Percentiles rank a stretch among this genome's conserved stretches.
These are phyloP conservation scores for Callipepla californica DNA, from an alignment of 2,113 vertebrate species.

Conservation along the genomic window DNA sequence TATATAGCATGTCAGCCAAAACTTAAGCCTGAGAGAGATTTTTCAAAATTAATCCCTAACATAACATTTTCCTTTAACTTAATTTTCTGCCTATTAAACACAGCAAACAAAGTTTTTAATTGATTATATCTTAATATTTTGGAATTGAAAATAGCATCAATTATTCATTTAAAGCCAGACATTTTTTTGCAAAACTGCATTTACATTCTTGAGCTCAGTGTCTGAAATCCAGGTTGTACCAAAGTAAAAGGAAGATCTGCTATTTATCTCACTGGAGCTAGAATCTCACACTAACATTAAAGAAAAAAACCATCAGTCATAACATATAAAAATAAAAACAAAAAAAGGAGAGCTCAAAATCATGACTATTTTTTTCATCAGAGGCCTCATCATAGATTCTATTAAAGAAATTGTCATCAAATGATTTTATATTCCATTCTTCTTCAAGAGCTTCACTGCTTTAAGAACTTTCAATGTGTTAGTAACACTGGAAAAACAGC, in stretches of 20 bases:
- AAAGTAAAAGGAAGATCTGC: background rate
- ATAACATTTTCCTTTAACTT: slow-evolving; percentile 30
- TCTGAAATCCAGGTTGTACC: background rate
- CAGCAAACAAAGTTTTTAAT: background rate
- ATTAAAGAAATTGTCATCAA: background rate
- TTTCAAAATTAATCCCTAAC: slow-evolving; percentile 39
- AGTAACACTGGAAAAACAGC: background rate
- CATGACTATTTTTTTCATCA: background rate
- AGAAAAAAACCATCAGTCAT: background rate
- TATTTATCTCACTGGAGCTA: background rate
- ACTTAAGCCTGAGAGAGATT: background rate
- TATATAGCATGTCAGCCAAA: slow-evolving; percentile 1
- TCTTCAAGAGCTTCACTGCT: background rate
- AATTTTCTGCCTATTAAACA: background rate
- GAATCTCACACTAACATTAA: background rate
- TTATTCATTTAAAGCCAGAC: background rate
- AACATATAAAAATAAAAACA: background rate
- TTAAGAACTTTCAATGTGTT: background rate
- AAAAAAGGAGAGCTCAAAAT: background rate
- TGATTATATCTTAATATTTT: background rate
- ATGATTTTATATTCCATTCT: background rate
- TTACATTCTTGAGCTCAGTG: background rate
- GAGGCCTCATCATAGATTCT: background rate
- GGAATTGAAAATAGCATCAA: background rate
- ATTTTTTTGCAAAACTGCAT: background rate